These are phyloP conservation scores for Drosophila kohkoa DNA, from an alignment of 1,140 invertebrate genomes.

Conservation along the genomic window DNA sequence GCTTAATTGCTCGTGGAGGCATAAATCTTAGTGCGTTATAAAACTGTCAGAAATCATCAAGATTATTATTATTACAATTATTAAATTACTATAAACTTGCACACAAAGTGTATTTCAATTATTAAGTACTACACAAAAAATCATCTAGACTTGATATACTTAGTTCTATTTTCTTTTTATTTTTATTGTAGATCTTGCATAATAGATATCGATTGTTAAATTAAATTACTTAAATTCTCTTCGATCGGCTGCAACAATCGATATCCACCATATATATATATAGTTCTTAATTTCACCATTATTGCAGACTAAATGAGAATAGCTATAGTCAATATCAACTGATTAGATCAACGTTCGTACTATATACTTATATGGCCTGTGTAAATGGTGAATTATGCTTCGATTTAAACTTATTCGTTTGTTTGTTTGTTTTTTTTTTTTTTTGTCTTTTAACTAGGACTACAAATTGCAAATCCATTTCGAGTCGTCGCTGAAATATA, in stretches of 20 bases:
- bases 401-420: conserved; percentile 8
- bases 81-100: conserved; percentile 13
- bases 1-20: conserved; percentile 40
- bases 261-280: conserved; percentile 29
- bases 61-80: conserved; percentile 24
- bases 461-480: conserved; percentile 51
- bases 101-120: conserved; percentile 1
- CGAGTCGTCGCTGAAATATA: conserved; percentile 41
- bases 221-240: background rate
- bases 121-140: conserved; percentile 2
- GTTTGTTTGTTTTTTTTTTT: background rate
- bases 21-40: conserved; percentile 28
- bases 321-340: conserved; percentile 39
- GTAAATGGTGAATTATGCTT: conserved; percentile 46
- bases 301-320: conserved; percentile 49
- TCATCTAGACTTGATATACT: conserved; percentile 12
- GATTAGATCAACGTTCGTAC: conserved; percentile 47
- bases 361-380: conserved; percentile 50
- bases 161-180: background rate
- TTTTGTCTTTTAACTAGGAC: conserved; percentile 48
- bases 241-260: conserved; percentile 21
- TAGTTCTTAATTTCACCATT: conserved; percentile 42
- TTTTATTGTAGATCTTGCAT: conserved; percentile 8
- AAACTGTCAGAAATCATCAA: conserved; percentile 17
- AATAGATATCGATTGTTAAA: conserved; percentile 11